Conservation (phyloP, 2,797 vertebrate genomes). For the Corythornis leucogaster region DNA sequence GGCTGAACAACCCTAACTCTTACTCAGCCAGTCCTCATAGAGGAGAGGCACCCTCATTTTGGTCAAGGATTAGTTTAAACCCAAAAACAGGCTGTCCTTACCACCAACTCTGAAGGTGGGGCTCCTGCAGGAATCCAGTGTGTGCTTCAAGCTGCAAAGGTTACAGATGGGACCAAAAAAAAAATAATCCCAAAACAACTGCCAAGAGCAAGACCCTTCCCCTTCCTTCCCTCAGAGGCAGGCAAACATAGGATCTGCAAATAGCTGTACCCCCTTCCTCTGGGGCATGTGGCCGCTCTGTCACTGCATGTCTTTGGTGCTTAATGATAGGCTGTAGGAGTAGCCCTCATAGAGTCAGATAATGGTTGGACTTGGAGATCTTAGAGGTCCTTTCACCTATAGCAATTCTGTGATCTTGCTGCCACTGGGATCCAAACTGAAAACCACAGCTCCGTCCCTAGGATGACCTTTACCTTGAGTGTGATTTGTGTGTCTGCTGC, state of each 20-base stretch:
- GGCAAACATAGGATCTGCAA: fast-evolving
- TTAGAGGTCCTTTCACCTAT: no score
- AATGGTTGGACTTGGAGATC: no score
- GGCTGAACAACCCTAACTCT: background rate
- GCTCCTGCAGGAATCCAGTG: background rate
- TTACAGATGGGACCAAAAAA: background rate
- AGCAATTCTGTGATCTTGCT: background rate
- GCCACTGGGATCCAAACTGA: fast-evolving
- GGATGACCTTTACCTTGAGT: background rate
- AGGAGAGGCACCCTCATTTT: background rate
- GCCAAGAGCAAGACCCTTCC: background rate
- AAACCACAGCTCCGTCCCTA: background rate
- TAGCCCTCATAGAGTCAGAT: no score
- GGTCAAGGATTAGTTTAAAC: background rate
- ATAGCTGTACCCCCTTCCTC: background rate
- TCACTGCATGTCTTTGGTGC: background rate
- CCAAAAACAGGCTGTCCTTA: background rate
- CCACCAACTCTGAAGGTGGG: background rate
- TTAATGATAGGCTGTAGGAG: no score
- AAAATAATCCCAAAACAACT: background rate
- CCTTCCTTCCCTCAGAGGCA: background rate
- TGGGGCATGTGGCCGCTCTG: fast-evolving
- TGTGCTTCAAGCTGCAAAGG: background rate
- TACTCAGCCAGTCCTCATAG: background rate
- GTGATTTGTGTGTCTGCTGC: background rate